A percentile compares a stretch with the other conserved stretches of the same genome.
These are phyloP conservation scores for Diadumene lineata DNA, from an alignment of 92 coral and sea anemone species.

Conservation along the genomic window DNA sequence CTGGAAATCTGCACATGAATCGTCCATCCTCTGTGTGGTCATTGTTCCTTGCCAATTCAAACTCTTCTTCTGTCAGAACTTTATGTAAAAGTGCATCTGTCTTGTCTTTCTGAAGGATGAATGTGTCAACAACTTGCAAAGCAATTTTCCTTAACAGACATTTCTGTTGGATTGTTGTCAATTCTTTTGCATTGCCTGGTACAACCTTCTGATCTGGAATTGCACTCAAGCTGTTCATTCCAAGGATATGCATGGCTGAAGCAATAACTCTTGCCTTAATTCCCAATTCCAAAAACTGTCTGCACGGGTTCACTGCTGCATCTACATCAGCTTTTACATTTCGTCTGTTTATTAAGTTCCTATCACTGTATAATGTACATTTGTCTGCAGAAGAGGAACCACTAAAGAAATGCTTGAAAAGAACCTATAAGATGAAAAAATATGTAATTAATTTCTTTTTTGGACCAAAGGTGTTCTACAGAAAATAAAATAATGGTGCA, in stretches of 20 bases:
- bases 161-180: conserved; percentile 41
- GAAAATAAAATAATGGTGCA: no score
- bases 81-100: conserved; percentile 42
- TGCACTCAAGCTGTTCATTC: conserved; percentile 43
- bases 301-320: conserved; percentile 62
- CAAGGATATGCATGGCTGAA: conserved; percentile 61
- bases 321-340: conserved; percentile 67
- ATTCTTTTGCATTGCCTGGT: conserved; percentile 31
- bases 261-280: conserved; percentile 72
- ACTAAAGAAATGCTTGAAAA: conserved; percentile 51
- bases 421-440: no score
- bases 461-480: no score
- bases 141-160: conserved; percentile 46
- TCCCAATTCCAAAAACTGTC: conserved; percentile 59
- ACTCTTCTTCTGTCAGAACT: conserved; percentile 41
- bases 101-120: conserved; percentile 53
- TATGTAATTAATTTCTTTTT: no score
- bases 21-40: conserved; percentile 55
- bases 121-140: conserved; percentile 50
- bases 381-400: conserved; percentile 59
- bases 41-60: conserved; percentile 17
- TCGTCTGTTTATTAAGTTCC: conserved; percentile 72
- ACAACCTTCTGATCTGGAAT: conserved; percentile 37
- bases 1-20: conserved; percentile 50
- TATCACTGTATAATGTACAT: conserved; percentile 71